phyloP scores from a whole-genome alignment of 2,113 vertebrate genomes.

The Taxidea taxus region DNA sequence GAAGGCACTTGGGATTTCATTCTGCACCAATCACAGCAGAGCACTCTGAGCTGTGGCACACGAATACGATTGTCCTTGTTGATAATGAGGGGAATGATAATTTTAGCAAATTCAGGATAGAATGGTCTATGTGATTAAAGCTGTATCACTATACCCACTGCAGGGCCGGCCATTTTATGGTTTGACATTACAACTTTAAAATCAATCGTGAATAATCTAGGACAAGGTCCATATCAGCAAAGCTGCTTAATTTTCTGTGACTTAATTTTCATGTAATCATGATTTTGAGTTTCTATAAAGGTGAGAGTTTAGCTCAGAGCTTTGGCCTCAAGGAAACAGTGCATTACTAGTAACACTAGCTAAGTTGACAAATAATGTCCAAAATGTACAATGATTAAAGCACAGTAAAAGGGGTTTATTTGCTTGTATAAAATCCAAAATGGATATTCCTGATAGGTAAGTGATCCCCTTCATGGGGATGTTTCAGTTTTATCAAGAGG shows the following conservation, averaged over 20 bases:
- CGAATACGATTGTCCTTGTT: neutral
- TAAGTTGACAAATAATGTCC: neutral
- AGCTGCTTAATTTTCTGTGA: neutral
- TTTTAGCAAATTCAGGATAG: neutral
- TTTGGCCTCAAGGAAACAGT: neutral
- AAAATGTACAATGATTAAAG: neutral
- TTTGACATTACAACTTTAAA: neutral
- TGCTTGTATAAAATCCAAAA: neutral
- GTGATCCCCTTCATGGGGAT: neutral
- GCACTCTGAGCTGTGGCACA: neutral
- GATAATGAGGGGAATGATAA: neutral
- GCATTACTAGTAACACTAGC: neutral
- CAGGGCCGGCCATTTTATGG: neutral
- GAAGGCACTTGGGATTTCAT: neutral
- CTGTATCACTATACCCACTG: neutral
- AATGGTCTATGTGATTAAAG: neutral
- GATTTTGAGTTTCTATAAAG: neutral
- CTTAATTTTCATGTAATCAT: neutral
- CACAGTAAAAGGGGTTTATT: neutral
- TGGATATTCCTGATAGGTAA: neutral
- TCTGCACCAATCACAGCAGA: neutral
- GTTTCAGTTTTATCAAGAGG: neutral
- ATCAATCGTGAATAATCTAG: neutral
- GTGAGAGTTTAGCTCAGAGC: neutral
- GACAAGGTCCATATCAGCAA: neutral